phyloP scores from a whole-genome alignment of 2,797 vertebrate species.

The Merluccius polli region DNA sequence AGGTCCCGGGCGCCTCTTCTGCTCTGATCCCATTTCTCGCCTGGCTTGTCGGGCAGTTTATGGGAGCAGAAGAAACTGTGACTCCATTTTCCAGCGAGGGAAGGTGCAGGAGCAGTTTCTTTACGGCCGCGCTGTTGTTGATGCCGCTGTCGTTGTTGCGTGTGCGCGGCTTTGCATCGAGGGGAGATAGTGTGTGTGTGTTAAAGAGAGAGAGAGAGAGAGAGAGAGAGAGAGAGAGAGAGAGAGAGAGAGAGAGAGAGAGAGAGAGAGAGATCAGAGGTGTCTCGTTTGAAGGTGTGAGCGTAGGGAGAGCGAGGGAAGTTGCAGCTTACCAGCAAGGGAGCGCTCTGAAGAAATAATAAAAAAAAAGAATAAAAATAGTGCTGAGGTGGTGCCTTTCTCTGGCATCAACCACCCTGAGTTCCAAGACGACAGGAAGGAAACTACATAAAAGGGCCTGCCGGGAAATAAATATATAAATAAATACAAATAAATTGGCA shows the following conservation, averaged over 20 bases:
- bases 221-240: too few relatives aligned
- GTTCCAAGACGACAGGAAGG: constrained; percentile 37
- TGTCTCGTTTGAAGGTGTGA: constrained; percentile 48
- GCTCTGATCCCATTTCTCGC: constrained; percentile 53
- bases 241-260: constrained; percentile 8
- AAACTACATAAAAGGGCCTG: constrained; percentile 42
- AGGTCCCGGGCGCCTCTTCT: constrained; percentile 39
- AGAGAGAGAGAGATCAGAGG: constrained; percentile 30
- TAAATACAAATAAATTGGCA: constrained; percentile 9
- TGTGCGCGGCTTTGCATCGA: constrained; percentile 41
- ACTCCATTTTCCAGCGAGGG: constrained; percentile 54
- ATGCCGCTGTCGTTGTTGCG: constrained; percentile 2
- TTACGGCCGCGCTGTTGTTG: background rate
- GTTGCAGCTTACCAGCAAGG: constrained; percentile 37
- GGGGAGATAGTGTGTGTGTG: constrained; percentile 17
- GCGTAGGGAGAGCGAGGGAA: background rate
- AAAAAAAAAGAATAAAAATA: constrained; percentile 41
- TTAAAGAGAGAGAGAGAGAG: background rate
- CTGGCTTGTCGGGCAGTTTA: constrained; percentile 53
- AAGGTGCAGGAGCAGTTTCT: constrained; percentile 37
- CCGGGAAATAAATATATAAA: constrained; percentile 32
- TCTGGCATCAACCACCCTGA: constrained; percentile 41
- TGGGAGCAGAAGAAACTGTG: constrained; percentile 48
- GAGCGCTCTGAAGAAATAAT: constrained; percentile 52
- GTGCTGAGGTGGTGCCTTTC: constrained; percentile 54